Percentiles rank a stretch among this genome's conserved stretches.
These are phyloP conservation scores for Eurystomus gularis DNA, from an alignment of 2,113 vertebrate genomes.

Conservation along the genomic window DNA sequence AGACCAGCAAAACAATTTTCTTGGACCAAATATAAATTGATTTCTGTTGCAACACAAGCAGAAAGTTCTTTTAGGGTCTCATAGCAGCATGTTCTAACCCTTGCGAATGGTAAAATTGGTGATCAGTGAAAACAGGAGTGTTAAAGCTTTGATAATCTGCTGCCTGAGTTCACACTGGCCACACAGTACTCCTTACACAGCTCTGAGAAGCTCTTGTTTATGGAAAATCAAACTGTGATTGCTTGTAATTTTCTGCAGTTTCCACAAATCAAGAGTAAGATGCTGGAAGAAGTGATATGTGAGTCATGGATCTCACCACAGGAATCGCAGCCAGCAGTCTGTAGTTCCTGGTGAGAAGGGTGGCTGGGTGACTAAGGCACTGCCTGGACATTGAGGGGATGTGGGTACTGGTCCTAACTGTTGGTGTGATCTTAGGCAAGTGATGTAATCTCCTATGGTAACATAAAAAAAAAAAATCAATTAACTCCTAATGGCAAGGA, in stretches of 20 bases:
- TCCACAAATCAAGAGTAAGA: neutral
- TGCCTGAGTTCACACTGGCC: neutral
- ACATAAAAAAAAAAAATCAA: neutral
- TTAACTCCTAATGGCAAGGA: neutral
- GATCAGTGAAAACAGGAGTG: neutral
- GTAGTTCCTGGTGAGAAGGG: neutral
- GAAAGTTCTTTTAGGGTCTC: neutral
- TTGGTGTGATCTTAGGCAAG: neutral
- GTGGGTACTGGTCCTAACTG: neutral
- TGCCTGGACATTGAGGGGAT: neutral
- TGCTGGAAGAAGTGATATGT: neutral
- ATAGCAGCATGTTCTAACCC: neutral
- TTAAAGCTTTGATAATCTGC: neutral
- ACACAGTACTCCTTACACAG: rapidly evolving
- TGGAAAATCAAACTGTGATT: neutral
- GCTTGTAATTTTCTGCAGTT: neutral
- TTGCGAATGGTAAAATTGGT: neutral
- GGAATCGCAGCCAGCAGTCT: neutral
- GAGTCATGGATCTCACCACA: neutral
- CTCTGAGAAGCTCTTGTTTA: neutral
- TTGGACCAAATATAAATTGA: conserved; percentile 9
- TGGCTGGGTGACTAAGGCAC: neutral
- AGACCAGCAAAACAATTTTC: neutral
- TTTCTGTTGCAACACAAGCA: conserved; percentile 3
- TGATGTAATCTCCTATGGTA: neutral